Conservation (phyloP, 2,888 invertebrate species). For the Eucriotettix oculatus region DNA sequence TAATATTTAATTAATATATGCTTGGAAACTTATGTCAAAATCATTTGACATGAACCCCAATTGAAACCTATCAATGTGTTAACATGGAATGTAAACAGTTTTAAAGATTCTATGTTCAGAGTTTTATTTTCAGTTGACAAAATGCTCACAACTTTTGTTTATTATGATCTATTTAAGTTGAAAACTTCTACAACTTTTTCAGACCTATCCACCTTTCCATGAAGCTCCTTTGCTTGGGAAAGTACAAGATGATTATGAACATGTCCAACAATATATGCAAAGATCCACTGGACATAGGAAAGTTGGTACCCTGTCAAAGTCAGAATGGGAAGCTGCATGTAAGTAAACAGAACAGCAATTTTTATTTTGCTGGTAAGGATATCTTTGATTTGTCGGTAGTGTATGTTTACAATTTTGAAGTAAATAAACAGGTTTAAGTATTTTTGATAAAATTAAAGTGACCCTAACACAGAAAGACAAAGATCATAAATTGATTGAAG, state of each 20-base stretch:
- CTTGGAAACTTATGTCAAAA: no score
- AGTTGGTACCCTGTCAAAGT: constrained; percentile 68
- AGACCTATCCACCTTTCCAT: constrained; percentile 51
- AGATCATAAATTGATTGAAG: no score
- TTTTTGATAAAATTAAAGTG: not conserved
- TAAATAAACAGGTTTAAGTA: not conserved
- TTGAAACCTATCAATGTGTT: no score
- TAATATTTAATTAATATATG: no score
- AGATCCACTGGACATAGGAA: constrained; percentile 24
- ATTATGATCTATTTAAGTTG: no score
- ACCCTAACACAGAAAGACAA: not conserved
- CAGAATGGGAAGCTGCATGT: constrained; percentile 91
- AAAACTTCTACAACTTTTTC: constrained; percentile 7
- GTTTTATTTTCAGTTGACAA: no score
- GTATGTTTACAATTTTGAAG: not conserved
- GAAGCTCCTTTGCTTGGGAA: constrained; percentile 38
- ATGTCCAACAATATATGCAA: constrained; percentile 44
- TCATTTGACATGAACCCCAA: no score
- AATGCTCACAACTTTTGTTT: no score
- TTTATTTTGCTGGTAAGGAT: not conserved
- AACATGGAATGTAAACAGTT: no score
- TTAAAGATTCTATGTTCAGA: no score
- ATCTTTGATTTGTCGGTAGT: not conserved
- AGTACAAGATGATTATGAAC: constrained; percentile 48
- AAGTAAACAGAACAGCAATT: constrained; percentile 28